phyloP scores from a whole-genome alignment of 2,113 vertebrate genomes.

The Ceyx cyanopectus region DNA sequence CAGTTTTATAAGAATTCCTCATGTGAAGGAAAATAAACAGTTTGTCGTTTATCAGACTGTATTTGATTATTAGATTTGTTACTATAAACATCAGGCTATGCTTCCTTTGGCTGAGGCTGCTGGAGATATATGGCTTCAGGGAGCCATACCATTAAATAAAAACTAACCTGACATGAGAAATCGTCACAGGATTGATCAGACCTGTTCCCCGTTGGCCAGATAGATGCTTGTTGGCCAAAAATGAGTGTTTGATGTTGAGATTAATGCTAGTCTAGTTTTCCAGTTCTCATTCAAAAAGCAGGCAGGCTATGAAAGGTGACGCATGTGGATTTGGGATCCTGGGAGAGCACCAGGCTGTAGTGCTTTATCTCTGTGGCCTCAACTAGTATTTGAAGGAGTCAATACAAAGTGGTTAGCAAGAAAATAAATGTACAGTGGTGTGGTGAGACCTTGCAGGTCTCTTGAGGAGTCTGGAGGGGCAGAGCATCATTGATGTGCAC shows the following conservation, averaged over 20 bases:
- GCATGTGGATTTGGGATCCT: fast-evolving
- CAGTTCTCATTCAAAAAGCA: neutral
- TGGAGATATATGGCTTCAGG: neutral
- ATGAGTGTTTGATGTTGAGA: neutral
- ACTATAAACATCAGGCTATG: neutral
- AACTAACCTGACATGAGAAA: neutral
- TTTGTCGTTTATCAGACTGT: conserved; percentile 13
- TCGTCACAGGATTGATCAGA: neutral
- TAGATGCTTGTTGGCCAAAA: neutral
- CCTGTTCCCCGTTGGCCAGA: neutral
- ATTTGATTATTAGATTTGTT: conserved; percentile 29
- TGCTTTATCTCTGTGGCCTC: neutral
- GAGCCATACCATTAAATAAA: neutral
- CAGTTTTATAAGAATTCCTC: conserved; percentile 46
- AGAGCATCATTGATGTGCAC: neutral
- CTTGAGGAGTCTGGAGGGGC: neutral
- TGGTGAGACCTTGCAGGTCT: neutral
- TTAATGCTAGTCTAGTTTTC: neutral
- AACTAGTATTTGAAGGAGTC: neutral
- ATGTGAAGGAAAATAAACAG: conserved; percentile 37
- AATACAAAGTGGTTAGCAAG: neutral
- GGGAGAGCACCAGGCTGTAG: neutral
- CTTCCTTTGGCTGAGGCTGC: conserved; percentile 17
- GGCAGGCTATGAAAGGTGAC: neutral
- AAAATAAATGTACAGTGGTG: neutral